Evolutionary conservation across 2,113 vertebrate genomes (phyloP).

Genomic region (Phylloscopus trochiloides): DNA sequence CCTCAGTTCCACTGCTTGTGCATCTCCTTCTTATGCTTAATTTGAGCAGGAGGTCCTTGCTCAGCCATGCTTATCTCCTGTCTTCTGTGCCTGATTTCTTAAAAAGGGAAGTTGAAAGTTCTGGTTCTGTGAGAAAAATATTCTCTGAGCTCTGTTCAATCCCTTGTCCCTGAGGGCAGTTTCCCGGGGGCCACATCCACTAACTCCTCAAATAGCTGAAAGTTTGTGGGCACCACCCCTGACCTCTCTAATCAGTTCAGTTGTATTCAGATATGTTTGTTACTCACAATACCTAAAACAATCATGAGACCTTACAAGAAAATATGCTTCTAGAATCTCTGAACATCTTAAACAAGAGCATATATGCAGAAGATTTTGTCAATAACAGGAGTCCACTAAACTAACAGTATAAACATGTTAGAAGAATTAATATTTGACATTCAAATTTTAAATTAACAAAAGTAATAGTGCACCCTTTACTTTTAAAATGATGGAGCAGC

Average conservation of each 20-base stretch:
- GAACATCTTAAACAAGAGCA: background rate
- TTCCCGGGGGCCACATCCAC: fast-evolving
- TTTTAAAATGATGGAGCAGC: background rate
- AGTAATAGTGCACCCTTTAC: background rate
- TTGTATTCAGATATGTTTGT: background rate
- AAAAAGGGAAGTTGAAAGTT: background rate
- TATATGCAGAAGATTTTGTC: background rate
- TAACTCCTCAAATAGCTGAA: background rate
- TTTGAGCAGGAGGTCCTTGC: background rate
- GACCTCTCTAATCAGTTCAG: background rate
- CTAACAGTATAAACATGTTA: background rate
- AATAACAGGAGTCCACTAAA: background rate
- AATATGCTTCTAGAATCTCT: background rate
- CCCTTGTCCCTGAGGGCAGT: background rate
- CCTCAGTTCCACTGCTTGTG: background rate
- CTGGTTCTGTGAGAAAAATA: background rate
- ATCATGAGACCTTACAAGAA: background rate
- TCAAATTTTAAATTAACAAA: background rate
- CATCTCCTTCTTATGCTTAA: background rate
- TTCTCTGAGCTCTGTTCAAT: background rate
- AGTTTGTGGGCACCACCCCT: background rate
- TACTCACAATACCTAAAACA: background rate
- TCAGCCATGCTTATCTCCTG: background rate
- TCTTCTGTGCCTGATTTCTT: background rate
- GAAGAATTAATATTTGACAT: background rate